Percentiles rank a stretch among this genome's conserved stretches.
Conservation (phyloP, 2,797 vertebrate genomes). For the Austrolebias charrua region DNA sequence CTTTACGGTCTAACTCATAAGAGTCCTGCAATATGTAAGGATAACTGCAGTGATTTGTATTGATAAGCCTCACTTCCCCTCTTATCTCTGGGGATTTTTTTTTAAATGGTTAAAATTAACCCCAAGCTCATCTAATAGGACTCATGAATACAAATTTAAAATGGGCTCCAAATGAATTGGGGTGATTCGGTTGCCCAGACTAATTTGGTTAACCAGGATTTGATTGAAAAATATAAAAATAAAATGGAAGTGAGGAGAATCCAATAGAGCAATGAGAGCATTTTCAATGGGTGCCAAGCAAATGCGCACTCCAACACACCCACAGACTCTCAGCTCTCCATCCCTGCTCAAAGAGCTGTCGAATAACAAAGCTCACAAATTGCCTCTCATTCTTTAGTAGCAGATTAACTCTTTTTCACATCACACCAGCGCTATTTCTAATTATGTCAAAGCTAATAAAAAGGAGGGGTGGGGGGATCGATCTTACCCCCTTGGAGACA, state of each 20-base stretch:
- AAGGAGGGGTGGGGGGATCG: slow-evolving; percentile 59
- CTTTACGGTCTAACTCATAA: neutral
- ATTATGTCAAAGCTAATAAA: slow-evolving; percentile 74
- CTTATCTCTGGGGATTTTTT: neutral
- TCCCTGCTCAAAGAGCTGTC: slow-evolving; percentile 52
- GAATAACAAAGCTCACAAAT: slow-evolving; percentile 66
- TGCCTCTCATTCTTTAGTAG: slow-evolving; percentile 62
- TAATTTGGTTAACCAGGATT: slow-evolving; percentile 59
- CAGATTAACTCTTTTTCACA: slow-evolving; percentile 64
- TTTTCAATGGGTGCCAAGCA: slow-evolving; percentile 60
- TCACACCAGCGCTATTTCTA: slow-evolving; percentile 59
- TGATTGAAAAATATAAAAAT: slow-evolving; percentile 30
- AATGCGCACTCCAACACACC: slow-evolving; percentile 67
- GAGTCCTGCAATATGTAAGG: slow-evolving; percentile 12
- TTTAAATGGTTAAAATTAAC: slow-evolving; percentile 30
- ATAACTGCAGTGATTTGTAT: slow-evolving; percentile 15
- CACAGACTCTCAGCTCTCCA: slow-evolving; percentile 60
- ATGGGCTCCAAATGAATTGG: slow-evolving; percentile 45
- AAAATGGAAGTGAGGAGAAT: slow-evolving; percentile 53
- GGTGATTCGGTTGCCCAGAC: slow-evolving; percentile 12
- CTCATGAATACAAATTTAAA: slow-evolving; percentile 44
- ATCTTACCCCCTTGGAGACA: slow-evolving; percentile 60
- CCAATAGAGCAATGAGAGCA: slow-evolving; percentile 56
- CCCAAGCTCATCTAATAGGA: slow-evolving; percentile 40
- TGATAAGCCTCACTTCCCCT: neutral